Evolutionary conservation across 2,797 vertebrate species (phyloP), one percentile per base, ranked within the genome.

Genomic region (Astyanax mexicanus): DNA sequence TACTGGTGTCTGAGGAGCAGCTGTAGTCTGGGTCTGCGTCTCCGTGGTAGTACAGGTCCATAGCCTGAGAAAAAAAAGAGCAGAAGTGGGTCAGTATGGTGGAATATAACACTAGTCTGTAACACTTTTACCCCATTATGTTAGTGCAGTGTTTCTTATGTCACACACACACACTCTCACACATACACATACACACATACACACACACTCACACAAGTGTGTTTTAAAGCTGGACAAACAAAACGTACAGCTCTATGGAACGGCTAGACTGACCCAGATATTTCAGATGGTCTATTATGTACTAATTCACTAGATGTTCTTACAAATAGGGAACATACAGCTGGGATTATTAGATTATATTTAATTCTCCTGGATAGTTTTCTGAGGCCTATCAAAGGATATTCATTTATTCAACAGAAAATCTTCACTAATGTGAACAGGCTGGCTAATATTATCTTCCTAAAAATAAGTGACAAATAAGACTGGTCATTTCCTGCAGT

Each of bases 21-120:
- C 92, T 88, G 85, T 91, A 93, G 84, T 94, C 92, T 58, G 86
- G 86, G 68, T 92, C 92, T 74, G 90, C 89, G 79, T 93, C 90
- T 81, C 86, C 91, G 80, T 93, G 91, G 86, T 93, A 92, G 86
- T 92, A 93, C 69, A 94, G 84, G 85, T 94, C 92, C 92, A 94
- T 93, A 0, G 92, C 93, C 93, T 94, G 73, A 15, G 66, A 80
- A 37, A 82, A 37, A 82, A 27, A 69, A 70, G 60, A 40, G 78
- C 35, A 44, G 51, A 81, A 80, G 45, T 38, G 60, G 38, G 77
- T 81, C 21, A 74, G 75, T 12, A 52, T 32, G 38, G 15, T 17
- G 55, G 11, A 27, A 49, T 49, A n/a, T 64, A 47, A 49, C 25
- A 52, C 35, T 58, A 29, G 35, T 1, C 37, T 25, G 6, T 21